Conservation (phyloP, 2,113 vertebrate species). For the Peucedramus taeniatus region DNA sequence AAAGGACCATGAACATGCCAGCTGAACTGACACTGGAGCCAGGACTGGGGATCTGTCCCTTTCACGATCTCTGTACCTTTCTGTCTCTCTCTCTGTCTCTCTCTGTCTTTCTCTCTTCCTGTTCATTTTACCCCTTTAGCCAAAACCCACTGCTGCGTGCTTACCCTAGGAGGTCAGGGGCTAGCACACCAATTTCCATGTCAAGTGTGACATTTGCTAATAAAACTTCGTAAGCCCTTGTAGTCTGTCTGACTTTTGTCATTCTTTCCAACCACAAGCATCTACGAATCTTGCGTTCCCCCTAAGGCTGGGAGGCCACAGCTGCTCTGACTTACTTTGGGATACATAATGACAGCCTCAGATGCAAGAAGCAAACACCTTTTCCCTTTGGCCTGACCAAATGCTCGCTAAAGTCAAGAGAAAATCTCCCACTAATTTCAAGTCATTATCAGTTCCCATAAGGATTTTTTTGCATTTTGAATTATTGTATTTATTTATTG, state of each 20-base stretch:
- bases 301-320: background rate
- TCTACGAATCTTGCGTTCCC: rapidly evolving
- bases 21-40: too few relatives aligned
- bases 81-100: background rate
- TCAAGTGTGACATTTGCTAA: background rate
- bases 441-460: background rate
- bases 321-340: background rate
- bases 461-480: background rate
- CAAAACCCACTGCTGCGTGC: rapidly evolving
- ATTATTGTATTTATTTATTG: background rate
- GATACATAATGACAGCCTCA: rapidly evolving
- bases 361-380: background rate
- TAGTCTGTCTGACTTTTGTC: background rate
- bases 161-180: background rate
- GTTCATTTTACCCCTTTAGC: background rate
- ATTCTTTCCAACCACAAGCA: background rate
- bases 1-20: background rate
- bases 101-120: background rate
- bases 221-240: background rate
- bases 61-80: too few relatives aligned
- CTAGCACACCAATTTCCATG: background rate
- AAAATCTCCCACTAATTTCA: background rate
- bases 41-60: background rate
- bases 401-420: background rate
- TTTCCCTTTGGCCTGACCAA: background rate